Base-by-base conservation (phyloP, 1,140 invertebrate genomes). In the Octopus sinensis region DNA sequence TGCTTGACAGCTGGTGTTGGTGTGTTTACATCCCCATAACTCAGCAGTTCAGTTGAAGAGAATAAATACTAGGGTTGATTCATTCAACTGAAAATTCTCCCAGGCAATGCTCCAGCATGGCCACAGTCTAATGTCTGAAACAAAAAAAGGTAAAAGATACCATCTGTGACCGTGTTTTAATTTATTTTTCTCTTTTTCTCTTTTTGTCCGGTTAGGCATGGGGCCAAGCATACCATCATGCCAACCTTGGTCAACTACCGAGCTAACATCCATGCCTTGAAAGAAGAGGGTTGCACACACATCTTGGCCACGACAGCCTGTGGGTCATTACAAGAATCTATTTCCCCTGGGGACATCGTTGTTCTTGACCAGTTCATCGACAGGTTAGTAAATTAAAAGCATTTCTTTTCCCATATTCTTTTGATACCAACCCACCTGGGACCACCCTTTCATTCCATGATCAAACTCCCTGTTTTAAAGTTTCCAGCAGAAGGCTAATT, bases 191-290 rank as follows among this genome's bases (percentile, higher is more conserved):
- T 62, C 30, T 12, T 6, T 73, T 73, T 73, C 6, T 73, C 4
- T 73, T 81, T 82, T 81, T 79, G 83, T 43, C 81, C 83, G 86
- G 89, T 17, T 82, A 95, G 97, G 85, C 98, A 99, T 92, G 97
- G 97, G 4, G 91, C 94, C 68, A 94, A 94, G 78, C 97, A 99
- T 90, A 92, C 92, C 77, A 93, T 96, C 54, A 94, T 92, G 90
- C 97, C 97, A 0, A 94, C 93, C 30, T 93, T 94, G 85, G 93
- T 99, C 0, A 99, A 99, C 91, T 99, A 98, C 90, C 93, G 97
- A 82, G 98, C 98, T 4, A 99, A 99, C 89, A 94, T 99, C 76
- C 97, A 96, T 94, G 97, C 97, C 1, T 90, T 99, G 79, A 95
- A 96, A 84, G 87, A 94, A 80, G 91, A 93, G 79, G 96, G 96